Evolutionary conservation across 2,888 invertebrate genomes (phyloP), one percentile per base, ranked within the genome.

Genomic region (Yponomeuta cagnagella): DNA sequence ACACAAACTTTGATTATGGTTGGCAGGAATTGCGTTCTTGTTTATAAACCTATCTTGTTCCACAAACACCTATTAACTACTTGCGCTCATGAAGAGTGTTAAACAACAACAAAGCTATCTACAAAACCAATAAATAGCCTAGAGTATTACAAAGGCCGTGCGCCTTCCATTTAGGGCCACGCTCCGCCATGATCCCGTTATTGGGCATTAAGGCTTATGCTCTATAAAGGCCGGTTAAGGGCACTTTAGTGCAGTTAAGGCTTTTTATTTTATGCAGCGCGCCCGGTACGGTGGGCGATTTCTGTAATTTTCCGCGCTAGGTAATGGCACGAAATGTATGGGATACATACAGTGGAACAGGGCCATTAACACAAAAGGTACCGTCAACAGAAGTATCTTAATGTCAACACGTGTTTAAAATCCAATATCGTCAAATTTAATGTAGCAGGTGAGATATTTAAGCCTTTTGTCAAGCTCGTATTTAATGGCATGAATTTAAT

Each of bases 181-280:
- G 71, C 64, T 72, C 71, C 31, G 66, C 65, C 68, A 68, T 70
- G 70, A 70, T 71, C 69, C 71, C 72, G 75, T 78, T 79, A 81
- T 79, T 76, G 75, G 72, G 70, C 74, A 77, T 80, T 79, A 77
- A 76, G 76, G 74, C 70, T 70, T 75, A 76, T 76, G 78, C 77
- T 78, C 73, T 73, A 73, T 72, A 79, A 79, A 74, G 76, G 76
- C 73, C 73, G 73, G 15, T 63, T 63, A 63, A 33, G 15, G n/a
- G 69, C 69, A 58, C 63, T 68, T 69, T 69, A 31, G 48, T 63
- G 65, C 71, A 63, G 64, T 68, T 63, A 75, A 72, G 74, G 73
- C 76, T 73, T 75, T 77, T 77, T 75, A 77, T 75, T 73, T 77
- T 77, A 76, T 79, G 76, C 77, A 73, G 76, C 74, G 74, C 75